Evolutionary conservation across 2,113 vertebrate species (phyloP).

Genomic region (Hemichromis elongatus): DNA sequence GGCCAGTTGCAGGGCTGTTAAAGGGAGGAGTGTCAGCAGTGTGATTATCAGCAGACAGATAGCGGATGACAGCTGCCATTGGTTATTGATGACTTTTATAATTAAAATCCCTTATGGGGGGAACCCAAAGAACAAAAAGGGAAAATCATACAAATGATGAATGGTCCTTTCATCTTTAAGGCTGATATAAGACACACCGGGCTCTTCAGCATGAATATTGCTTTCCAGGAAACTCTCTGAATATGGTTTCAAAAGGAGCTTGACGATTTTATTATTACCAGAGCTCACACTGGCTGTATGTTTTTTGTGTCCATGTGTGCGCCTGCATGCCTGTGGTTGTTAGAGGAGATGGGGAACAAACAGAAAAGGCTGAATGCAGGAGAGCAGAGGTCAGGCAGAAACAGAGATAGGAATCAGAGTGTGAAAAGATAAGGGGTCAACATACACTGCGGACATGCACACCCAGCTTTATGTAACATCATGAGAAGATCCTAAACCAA

Average conservation of each 20-base stretch:
- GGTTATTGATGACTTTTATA: slow-evolving; percentile 78
- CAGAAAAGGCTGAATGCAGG: background rate
- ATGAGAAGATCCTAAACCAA: background rate
- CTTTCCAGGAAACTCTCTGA: slow-evolving; percentile 50
- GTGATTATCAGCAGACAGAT: slow-evolving; percentile 69
- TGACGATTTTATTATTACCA: slow-evolving; percentile 45
- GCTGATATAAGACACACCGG: slow-evolving; percentile 47
- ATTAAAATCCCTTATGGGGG: slow-evolving; percentile 72
- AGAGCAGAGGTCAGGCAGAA: background rate
- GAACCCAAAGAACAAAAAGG: slow-evolving; percentile 62
- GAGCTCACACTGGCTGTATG: background rate
- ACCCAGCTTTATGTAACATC: background rate
- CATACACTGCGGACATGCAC: background rate
- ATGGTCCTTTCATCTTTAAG: slow-evolving; percentile 67
- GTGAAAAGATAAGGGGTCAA: background rate
- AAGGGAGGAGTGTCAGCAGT: slow-evolving; percentile 39
- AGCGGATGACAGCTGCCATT: slow-evolving; percentile 72
- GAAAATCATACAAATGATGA: slow-evolving; percentile 71
- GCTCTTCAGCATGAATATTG: slow-evolving; percentile 49
- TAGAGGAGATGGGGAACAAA: background rate
- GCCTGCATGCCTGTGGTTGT: background rate
- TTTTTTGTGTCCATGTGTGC: background rate
- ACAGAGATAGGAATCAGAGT: background rate
- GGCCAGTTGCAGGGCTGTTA: slow-evolving; percentile 24
- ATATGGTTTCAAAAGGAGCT: slow-evolving; percentile 50